Evolutionary conservation across 1,140 invertebrate species (phyloP).

Genomic region (Tetramorium parvispinum): DNA sequence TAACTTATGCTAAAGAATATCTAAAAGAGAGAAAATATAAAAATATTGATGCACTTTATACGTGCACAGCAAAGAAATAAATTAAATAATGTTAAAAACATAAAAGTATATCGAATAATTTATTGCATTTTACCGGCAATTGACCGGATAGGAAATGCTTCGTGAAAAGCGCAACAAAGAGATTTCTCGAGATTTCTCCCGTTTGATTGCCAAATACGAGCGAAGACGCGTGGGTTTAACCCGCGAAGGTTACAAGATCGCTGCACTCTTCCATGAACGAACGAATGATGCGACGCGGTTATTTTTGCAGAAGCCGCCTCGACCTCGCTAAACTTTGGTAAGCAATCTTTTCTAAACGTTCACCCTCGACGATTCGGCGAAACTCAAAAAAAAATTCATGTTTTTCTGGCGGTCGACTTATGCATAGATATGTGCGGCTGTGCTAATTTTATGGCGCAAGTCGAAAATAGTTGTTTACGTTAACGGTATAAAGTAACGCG

Average conservation of each 20-base stretch:
- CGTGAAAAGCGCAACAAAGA: conserved; percentile 33
- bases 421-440: background rate
- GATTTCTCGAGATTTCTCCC: background rate
- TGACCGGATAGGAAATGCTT: background rate
- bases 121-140: background rate
- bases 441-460: conserved; percentile 20
- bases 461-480: conserved; percentile 34
- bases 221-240: conserved; percentile 59
- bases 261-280: conserved; percentile 63
- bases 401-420: background rate
- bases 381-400: conserved; percentile 22
- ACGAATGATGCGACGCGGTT: conserved; percentile 53
- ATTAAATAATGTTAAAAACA: background rate
- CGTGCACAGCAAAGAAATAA: background rate
- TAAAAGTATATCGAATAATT: conserved; percentile 12
- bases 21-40: background rate
- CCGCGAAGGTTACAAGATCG: conserved; percentile 70
- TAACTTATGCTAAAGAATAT: background rate
- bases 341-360: conserved; percentile 47
- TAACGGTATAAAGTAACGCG: background rate
- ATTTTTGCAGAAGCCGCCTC: conserved; percentile 65
- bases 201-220: conserved; percentile 13
- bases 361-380: conserved; percentile 14
- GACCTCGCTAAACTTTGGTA: conserved; percentile 62
- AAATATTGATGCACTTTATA: background rate